Percentiles rank a stretch among this genome's conserved stretches.
phyloP scores from a whole-genome alignment of 2,888 invertebrate genomes.

The Norana najaformis region DNA sequence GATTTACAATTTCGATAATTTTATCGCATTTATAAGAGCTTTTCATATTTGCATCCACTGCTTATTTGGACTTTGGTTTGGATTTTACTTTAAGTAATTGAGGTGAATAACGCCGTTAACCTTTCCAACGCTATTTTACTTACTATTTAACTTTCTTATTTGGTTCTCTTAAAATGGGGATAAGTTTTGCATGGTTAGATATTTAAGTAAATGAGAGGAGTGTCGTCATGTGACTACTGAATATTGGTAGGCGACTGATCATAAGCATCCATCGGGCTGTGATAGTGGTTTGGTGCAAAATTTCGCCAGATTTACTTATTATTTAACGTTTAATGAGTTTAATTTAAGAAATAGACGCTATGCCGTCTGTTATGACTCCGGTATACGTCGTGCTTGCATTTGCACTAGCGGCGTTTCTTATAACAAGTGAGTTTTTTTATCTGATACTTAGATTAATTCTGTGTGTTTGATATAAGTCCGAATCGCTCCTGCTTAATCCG shows the following conservation, averaged over 20 bases:
- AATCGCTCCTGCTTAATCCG: neutral
- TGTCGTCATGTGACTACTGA: neutral
- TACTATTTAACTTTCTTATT: too few species aligned
- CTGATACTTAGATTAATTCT: neutral
- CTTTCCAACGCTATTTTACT: too few species aligned
- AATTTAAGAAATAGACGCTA: neutral
- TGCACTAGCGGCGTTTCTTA: neutral
- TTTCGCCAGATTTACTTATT: neutral
- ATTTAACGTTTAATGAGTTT: neutral
- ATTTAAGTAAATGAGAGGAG: neutral
- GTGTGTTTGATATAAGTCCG: neutral
- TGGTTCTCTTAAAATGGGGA: neutral
- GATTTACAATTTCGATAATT: too few species aligned
- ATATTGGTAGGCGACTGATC: neutral
- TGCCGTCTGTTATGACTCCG: neutral
- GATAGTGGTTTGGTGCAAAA: neutral
- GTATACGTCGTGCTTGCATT: neutral
- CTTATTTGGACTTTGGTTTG: too few species aligned
- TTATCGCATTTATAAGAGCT: too few species aligned
- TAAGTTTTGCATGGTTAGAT: neutral
- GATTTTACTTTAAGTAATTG: too few species aligned
- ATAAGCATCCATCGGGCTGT: neutral
- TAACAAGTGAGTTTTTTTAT: slow-evolving; percentile 20
- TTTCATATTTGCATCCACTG: too few species aligned
- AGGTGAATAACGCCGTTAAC: too few species aligned